Percentiles rank a stretch among this genome's conserved stretches.
Conservation (phyloP, 2,797 vertebrate species). For the Clarias fuscus region DNA sequence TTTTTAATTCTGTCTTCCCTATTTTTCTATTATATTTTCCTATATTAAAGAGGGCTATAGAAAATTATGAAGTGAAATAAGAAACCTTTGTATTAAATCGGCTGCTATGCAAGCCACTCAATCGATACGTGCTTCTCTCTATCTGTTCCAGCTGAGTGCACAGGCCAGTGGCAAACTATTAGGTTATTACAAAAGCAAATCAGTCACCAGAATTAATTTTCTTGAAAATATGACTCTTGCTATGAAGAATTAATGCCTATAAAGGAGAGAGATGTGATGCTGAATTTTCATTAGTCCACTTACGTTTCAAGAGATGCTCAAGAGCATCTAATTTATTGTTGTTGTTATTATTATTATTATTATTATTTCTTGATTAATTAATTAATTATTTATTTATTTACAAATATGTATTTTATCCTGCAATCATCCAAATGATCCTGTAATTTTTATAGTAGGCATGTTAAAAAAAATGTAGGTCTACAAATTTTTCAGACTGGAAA, state of each 20-base stretch:
- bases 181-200: constrained; percentile 80
- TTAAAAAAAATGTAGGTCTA: too few species aligned
- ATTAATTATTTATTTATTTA: too few species aligned
- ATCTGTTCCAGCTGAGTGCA: constrained; percentile 74
- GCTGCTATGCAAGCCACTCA: constrained; percentile 60
- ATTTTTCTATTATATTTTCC: constrained; percentile 52
- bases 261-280: constrained; percentile 51
- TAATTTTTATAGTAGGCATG: neutral
- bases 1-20: constrained; percentile 47
- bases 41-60: constrained; percentile 58
- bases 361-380: too few species aligned
- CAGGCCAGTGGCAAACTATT: constrained; percentile 74
- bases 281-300: constrained; percentile 66
- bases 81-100: constrained; percentile 70
- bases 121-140: constrained; percentile 70
- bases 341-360: too few species aligned
- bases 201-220: constrained; percentile 76
- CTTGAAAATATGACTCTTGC: constrained; percentile 70
- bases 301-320: constrained; percentile 2
- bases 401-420: neutral
- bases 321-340: too few species aligned
- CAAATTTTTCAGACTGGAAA: constrained; percentile 10
- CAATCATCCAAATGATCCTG: neutral
- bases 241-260: constrained; percentile 70
- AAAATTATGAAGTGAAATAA: constrained; percentile 62